Base-by-base conservation (phyloP, 2,888 invertebrate species). In the Mechanitis mazaeus region DNA sequence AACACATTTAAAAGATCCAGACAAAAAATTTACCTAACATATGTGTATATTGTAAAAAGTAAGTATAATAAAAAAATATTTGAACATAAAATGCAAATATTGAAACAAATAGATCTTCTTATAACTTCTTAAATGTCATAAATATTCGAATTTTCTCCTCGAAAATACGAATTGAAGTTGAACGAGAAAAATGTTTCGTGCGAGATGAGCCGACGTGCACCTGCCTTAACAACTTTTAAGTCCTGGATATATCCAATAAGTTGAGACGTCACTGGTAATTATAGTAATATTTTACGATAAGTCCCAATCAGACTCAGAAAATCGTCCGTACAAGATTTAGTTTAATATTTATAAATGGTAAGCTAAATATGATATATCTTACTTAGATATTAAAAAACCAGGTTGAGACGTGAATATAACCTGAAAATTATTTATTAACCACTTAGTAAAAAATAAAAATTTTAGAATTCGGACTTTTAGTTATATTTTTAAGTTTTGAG, bases 141-240 rank as follows among this genome's bases (percentile, higher is more conserved):
- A 84, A 82, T 80, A 81, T 69, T 66, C 74, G 75, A 79, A 80
- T 80, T 80, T 82, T 72, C 64, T 60, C 50, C 69, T 72, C 68
- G 73, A 80, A 84, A 79, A 79, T 78, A 79, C 78, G 77, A 79
- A 81, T 84, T 77, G 74, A 81, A 80, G 75, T 79, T 81, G 76
- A 74, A 72, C 70, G 76, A 80, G 85, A 85, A 83, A 85, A 84
- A 85, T 85, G 80, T 81, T 79, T 80, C 76, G 73, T 72, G 68
- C 75, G 76, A 81, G 76, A 74, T 75, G 75, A 79, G 78, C 72
- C 77, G 84, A 80, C 83, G 77, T 66, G 68, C 75, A 85, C 85
- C 86, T 85, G 86, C 77, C 72, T 73, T 72, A 72, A 72, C 72
- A 81, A 82, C 78, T 81, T 84, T 74, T 69, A 68, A 68, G 66